Evolutionary conservation across 2,888 invertebrate species (phyloP).

Genomic region (Cynaeus angustus): DNA sequence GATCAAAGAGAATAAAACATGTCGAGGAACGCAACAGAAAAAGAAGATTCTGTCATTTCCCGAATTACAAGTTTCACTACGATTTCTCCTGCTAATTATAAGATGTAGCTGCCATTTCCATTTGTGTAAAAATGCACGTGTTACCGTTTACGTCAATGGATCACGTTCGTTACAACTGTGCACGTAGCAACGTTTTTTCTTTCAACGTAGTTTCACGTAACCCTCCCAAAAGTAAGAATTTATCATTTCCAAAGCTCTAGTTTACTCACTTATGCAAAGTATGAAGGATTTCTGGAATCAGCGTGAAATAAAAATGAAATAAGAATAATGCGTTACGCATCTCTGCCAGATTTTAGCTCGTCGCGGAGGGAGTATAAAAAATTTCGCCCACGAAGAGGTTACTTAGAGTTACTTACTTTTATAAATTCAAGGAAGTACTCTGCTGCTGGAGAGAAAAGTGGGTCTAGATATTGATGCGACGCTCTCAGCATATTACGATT

Average conservation of each 20-base stretch:
- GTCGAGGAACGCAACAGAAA: slow-evolving; percentile 28
- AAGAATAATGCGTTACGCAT: slow-evolving; percentile 33
- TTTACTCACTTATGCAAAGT: slow-evolving; percentile 49
- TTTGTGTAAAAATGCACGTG: slow-evolving; percentile 29
- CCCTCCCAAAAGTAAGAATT: slow-evolving; percentile 41
- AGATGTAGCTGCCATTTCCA: slow-evolving; percentile 1
- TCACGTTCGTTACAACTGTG: slow-evolving; percentile 41
- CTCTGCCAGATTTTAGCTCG: slow-evolving; percentile 19
- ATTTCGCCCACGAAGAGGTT: not conserved
- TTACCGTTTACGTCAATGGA: slow-evolving; percentile 37
- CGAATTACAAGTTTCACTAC: not conserved
- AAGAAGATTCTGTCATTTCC: slow-evolving; percentile 25
- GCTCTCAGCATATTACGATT: not conserved
- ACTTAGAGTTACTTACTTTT: slow-evolving; percentile 16
- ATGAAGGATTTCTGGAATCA: slow-evolving; percentile 46
- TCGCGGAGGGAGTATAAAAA: slow-evolving; percentile 10
- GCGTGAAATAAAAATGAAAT: slow-evolving; percentile 45
- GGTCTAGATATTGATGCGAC: not conserved
- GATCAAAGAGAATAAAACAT: slow-evolving; percentile 44
- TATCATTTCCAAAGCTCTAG: slow-evolving; percentile 41
- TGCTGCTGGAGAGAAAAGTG: not conserved
- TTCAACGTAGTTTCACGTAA: slow-evolving; percentile 37
- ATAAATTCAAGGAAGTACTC: slow-evolving; percentile 5
- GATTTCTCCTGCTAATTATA: slow-evolving; percentile 15
- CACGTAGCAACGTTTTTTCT: slow-evolving; percentile 48